Percentiles rank a stretch among this genome's conserved stretches.
Evolutionary conservation across 2,888 invertebrate genomes (phyloP).

Genomic region (Pyrochroa serraticornis): DNA sequence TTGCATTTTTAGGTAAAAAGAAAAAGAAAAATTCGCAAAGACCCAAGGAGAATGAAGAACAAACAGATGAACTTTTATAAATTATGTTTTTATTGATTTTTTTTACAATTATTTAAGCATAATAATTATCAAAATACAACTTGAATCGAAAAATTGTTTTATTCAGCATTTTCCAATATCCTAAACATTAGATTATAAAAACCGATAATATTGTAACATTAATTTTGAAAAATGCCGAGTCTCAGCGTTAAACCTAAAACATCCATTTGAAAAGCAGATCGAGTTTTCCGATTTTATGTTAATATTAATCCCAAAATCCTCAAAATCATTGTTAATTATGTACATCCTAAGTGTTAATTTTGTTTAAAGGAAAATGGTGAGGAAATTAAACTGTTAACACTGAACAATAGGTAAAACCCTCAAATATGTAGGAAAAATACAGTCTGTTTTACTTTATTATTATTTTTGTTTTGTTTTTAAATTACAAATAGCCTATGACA

Average conservation of each 20-base stretch:
- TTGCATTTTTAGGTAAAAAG: constrained; percentile 20
- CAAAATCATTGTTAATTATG: constrained; percentile 7
- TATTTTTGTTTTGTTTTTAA: constrained; percentile 21
- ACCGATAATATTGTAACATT: not conserved
- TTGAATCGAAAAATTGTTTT: constrained; percentile 16
- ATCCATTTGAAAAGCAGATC: no score
- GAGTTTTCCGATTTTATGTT: not conserved
- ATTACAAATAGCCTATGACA: constrained; percentile 70
- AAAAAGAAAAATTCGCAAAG: constrained; percentile 21
- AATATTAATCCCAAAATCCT: not conserved
- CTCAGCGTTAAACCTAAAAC: no score
- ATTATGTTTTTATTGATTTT: constrained; percentile 20
- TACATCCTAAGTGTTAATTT: no score
- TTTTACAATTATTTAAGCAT: constrained; percentile 30
- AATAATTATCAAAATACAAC: constrained; percentile 36
- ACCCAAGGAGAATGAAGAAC: constrained; percentile 19
- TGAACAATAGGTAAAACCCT: constrained; percentile 23
- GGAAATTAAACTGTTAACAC: not conserved
- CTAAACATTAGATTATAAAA: not conserved
- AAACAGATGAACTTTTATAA: constrained; percentile 21
- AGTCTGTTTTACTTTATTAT: constrained; percentile 44
- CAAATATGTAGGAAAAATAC: constrained; percentile 48
- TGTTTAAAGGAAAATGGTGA: not conserved
- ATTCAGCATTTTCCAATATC: constrained; percentile 4
- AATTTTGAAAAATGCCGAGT: not conserved